Percentiles rank a stretch among this genome's conserved stretches.
phyloP scores from a whole-genome alignment of 2,797 vertebrate species.

The Rhyacichthys aspro region DNA sequence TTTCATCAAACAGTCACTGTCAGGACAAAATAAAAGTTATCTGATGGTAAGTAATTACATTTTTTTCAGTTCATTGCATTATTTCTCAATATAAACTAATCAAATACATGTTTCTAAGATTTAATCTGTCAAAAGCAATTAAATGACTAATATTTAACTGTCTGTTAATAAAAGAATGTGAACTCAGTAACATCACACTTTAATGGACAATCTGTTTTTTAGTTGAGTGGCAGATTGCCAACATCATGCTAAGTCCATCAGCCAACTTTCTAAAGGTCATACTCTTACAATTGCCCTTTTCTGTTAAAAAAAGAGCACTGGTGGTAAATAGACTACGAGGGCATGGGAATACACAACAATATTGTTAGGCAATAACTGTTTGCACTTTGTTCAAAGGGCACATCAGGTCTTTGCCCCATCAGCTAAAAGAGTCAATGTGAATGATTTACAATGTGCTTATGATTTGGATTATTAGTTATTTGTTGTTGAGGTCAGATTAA shows the following conservation, averaged over 20 bases:
- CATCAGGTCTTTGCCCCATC: slow-evolving; percentile 2
- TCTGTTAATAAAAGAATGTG: background rate
- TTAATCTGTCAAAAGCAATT: background rate
- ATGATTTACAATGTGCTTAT: slow-evolving; percentile 15
- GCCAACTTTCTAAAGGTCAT: slow-evolving; percentile 24
- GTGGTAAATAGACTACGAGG: slow-evolving; percentile 6
- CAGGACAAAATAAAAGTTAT: no score
- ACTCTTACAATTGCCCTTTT: slow-evolving; percentile 8
- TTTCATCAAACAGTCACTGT: no score
- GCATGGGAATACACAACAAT: background rate
- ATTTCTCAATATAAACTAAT: background rate
- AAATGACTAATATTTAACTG: background rate
- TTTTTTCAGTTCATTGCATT: no score
- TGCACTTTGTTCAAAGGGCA: slow-evolving; percentile 5
- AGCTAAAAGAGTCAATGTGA: slow-evolving; percentile 8
- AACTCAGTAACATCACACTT: slow-evolving; percentile 1
- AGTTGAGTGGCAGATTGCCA: slow-evolving; percentile 1
- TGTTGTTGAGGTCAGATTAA: slow-evolving; percentile 21
- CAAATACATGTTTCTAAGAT: background rate
- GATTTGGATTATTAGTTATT: slow-evolving; percentile 25
- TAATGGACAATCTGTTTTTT: slow-evolving; percentile 3
- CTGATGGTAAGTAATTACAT: no score
- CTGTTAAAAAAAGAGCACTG: slow-evolving; percentile 5
- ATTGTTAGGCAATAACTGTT: slow-evolving; percentile 10
- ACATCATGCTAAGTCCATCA: slow-evolving; percentile 11